Conservation (phyloP, 2,888 invertebrate species). For the Panorpa germanica region DNA sequence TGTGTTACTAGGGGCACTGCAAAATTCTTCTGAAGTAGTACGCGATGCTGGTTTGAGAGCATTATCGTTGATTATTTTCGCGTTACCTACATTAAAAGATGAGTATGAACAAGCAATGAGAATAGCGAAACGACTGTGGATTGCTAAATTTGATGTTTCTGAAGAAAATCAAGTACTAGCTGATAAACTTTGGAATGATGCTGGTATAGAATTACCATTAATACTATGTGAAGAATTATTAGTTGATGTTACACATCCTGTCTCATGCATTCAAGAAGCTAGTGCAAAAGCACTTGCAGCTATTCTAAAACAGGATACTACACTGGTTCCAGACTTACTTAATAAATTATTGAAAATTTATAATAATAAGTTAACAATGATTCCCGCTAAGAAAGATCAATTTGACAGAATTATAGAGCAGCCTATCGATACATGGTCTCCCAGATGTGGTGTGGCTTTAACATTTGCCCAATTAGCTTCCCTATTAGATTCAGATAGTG, state of each 20-base stretch:
- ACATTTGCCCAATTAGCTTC: constrained; percentile 59
- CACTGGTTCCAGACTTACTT: constrained; percentile 34
- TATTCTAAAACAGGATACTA: constrained; percentile 33
- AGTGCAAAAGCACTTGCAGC: constrained; percentile 63
- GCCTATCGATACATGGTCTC: constrained; percentile 79
- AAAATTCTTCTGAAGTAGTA: constrained; percentile 46
- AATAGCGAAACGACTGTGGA: constrained; percentile 57
- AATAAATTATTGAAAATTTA: constrained; percentile 52
- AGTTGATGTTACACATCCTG: constrained; percentile 57
- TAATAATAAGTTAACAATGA: constrained; percentile 55
- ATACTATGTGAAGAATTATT: constrained; percentile 28
- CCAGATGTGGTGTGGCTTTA: constrained; percentile 73
- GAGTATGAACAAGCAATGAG: constrained; percentile 35
- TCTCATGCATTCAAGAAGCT: constrained; percentile 65
- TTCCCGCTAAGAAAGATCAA: constrained; percentile 72
- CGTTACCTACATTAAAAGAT: constrained; percentile 39
- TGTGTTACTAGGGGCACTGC: constrained; percentile 56
- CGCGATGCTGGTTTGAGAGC: constrained; percentile 65
- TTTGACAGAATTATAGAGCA: constrained; percentile 78
- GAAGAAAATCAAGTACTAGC: constrained; percentile 53
- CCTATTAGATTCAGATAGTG: constrained; percentile 43
- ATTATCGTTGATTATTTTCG: constrained; percentile 38
- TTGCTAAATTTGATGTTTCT: constrained; percentile 63
- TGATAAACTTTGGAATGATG: constrained; percentile 37
- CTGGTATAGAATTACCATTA: constrained; percentile 29